Evolutionary conservation across 2,113 vertebrate genomes (phyloP).

Genomic region (Conger conger): DNA sequence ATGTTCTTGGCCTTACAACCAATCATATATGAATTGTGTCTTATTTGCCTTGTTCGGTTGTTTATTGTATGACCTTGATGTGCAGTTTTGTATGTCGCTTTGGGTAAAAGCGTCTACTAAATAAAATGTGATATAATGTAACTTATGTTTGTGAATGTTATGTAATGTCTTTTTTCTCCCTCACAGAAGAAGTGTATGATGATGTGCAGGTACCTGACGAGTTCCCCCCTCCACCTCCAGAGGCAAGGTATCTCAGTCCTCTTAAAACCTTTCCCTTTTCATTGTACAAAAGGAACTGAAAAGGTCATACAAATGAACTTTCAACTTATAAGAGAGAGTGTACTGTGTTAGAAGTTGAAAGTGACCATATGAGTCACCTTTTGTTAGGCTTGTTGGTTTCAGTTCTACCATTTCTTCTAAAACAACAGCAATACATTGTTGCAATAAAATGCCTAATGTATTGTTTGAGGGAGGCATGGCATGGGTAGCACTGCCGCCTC

Average conservation of each 20-base stretch:
- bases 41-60: no score
- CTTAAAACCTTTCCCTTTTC: conserved; percentile 30
- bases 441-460: not conserved
- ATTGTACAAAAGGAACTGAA: not conserved
- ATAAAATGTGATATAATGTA: no score
- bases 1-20: no score
- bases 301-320: no score
- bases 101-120: no score
- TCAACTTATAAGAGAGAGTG: not conserved
- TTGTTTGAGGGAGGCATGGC: no score
- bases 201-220: conserved; percentile 59
- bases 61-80: no score
- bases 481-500: no score
- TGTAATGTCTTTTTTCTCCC: not conserved
- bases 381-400: not conserved
- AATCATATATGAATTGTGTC: no score
- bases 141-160: no score
- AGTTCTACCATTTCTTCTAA: not conserved
- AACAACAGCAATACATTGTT: not conserved
- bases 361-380: not conserved
- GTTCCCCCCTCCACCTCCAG: conserved; percentile 64
- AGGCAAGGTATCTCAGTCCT: conserved; percentile 47
- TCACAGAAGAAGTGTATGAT: conserved; percentile 63
- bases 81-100: no score
- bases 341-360: not conserved